phyloP scores from a whole-genome alignment of 2,888 invertebrate genomes.

The Parnassius smintheus region DNA sequence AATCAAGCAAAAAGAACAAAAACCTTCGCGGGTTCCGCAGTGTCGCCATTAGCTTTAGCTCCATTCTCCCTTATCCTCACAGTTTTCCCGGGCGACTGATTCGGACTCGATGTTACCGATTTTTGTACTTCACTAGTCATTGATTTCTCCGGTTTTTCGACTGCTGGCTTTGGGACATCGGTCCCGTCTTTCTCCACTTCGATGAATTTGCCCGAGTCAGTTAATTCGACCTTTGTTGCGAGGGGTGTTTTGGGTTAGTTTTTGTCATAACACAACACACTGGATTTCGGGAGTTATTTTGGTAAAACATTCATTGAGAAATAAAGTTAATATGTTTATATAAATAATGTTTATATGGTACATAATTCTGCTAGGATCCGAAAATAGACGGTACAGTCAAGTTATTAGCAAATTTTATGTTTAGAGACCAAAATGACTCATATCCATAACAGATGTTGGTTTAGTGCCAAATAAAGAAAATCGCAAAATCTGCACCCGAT shows the following conservation, averaged over 20 bases:
- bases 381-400: no score
- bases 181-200: slow-evolving; percentile 67
- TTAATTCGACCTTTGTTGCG: slow-evolving; percentile 75
- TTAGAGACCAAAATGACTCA: no score
- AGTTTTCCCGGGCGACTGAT: slow-evolving; percentile 66
- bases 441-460: no score
- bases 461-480: no score
- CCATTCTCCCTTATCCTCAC: slow-evolving; percentile 74
- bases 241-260: slow-evolving; percentile 57
- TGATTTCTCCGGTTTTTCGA: slow-evolving; percentile 36
- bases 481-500: no score
- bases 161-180: slow-evolving; percentile 33
- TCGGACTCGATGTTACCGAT: slow-evolving; percentile 51
- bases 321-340: no score
- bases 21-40: slow-evolving; percentile 49
- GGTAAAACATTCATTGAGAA: background rate
- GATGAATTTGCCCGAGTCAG: slow-evolving; percentile 76
- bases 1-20: slow-evolving; percentile 30
- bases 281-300: slow-evolving; percentile 32
- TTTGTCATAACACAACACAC: slow-evolving; percentile 52
- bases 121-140: slow-evolving; percentile 39
- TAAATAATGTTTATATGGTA: no score
- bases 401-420: no score
- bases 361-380: no score
- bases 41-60: slow-evolving; percentile 49